These are phyloP conservation scores for Trematomus loennbergii DNA, from an alignment of 2,113 vertebrate species.

Conservation along the genomic window DNA sequence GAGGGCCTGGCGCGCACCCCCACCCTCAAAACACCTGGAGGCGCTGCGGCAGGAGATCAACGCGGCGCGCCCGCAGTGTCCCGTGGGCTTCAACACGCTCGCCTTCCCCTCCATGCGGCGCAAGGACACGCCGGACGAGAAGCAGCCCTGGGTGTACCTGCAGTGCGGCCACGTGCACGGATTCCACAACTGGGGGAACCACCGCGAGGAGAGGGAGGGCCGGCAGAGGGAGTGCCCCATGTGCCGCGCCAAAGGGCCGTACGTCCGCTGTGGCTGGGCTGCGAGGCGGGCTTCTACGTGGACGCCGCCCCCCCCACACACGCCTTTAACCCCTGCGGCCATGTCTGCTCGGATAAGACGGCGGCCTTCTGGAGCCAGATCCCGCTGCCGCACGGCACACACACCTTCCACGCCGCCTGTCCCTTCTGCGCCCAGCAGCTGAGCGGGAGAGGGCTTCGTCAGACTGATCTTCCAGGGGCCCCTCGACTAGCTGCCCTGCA, in stretches of 20 bases:
- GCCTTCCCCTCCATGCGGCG: constrained; percentile 99
- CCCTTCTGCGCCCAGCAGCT: constrained; percentile 98
- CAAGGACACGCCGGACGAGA: constrained; percentile 97
- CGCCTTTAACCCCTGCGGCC: constrained; percentile 95
- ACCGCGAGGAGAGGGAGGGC: constrained; percentile 84
- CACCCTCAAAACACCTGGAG: constrained; percentile 96
- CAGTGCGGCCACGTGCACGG: constrained; percentile 98
- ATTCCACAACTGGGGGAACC: constrained; percentile 98
- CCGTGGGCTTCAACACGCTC: constrained; percentile 98
- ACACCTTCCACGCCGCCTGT: constrained; percentile 98
- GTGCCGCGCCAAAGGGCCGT: constrained; percentile 95
- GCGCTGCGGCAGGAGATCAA: constrained; percentile 98
- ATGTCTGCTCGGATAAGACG: constrained; percentile 98
- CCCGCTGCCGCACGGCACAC: constrained; percentile 97
- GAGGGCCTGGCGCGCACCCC: constrained; percentile 96
- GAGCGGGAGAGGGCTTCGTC: constrained; percentile 93
- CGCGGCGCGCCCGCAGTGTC: constrained; percentile 95
- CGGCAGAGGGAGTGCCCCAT: constrained; percentile 96
- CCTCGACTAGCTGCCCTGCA: constrained; percentile 87
- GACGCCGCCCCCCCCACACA: constrained; percentile 97
- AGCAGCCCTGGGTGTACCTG: constrained; percentile 98
- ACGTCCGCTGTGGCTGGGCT: constrained; percentile 98
- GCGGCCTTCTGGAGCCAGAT: constrained; percentile 98
- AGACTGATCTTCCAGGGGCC: constrained; percentile 99
- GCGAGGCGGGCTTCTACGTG: constrained; percentile 97